Base-by-base conservation (phyloP, 2,888 invertebrate species). In the Acronicta aceris region DNA sequence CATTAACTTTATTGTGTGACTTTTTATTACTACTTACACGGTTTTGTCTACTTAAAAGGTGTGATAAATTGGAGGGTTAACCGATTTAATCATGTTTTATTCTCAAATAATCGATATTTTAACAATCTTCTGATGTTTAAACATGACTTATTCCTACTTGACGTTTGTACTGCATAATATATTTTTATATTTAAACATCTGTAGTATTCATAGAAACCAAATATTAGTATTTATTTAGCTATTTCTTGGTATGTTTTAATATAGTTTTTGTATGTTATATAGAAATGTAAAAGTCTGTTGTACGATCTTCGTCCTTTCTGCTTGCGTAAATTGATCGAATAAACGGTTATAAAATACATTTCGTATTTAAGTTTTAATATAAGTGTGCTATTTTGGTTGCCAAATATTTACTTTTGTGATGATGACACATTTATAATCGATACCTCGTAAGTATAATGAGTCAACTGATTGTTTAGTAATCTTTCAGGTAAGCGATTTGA, bases 161-260 rank as follows among this genome's bases (percentile, higher is more conserved):
- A 40, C 17, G 27, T 30, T 41, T 36, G 27, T 30, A 47, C 49
- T 53, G 58, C 61, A 61, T 61, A 54, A 50, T 65, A 56, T 42
- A 36, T 12, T 40, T 54, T 45, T 50, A 45, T 68, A 65, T 65
- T 55, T 60, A 55, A 42, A 54, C n/a, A 48, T 67, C 50, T 79
- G 78, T 86, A 89, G 86, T 88, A 89, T 89, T 87, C 76, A 80
- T 84, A 75, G 67, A 83, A 81, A 84, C 90, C 89, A 89, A 89
- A 89, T 89, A 88, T 81, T 86, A 89, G 83, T 86, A 85, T 87
- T 71, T 86, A 80, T 81, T 70, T 83, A 71, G 50, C 57, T 56
- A 25, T 52, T n/a, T 75, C 53, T 65, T 67, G 52, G 56, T 56
- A 56, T 64, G 61, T 55, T 58, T 46, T 67, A 60, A 48, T 40